Evolutionary conservation across 92 coral and sea anemone genomes (phyloP).

Genomic region (Micromussa lordhowensis): DNA sequence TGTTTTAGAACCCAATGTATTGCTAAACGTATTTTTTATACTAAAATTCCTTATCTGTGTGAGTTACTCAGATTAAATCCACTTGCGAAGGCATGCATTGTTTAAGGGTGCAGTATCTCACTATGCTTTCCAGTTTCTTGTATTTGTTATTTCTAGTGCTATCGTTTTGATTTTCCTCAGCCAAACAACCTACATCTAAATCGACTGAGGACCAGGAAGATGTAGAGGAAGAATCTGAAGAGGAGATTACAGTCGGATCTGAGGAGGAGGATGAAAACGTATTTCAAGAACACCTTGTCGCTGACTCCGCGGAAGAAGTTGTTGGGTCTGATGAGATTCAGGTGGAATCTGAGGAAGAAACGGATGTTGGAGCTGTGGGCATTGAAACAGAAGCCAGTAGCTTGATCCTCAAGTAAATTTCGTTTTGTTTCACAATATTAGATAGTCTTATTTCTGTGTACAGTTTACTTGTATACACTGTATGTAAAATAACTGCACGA

Average conservation of each 20-base stretch:
- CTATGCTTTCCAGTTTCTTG: not conserved
- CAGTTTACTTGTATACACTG: not conserved
- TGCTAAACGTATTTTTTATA: not conserved
- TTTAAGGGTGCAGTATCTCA: not conserved
- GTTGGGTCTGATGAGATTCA: not conserved
- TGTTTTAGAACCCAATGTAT: not conserved
- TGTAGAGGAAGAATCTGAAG: not conserved
- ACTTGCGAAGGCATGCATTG: not conserved
- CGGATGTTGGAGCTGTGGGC: not conserved
- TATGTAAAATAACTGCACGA: not conserved
- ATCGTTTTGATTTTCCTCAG: not conserved
- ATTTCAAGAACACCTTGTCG: not conserved
- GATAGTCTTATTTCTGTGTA: not conserved
- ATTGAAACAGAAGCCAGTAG: not conserved
- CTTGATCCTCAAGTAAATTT: not conserved
- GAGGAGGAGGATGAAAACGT: constrained; percentile 15
- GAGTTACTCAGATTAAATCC: not conserved
- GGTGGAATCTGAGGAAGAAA: not conserved
- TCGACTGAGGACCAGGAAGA: not conserved
- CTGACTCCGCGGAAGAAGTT: constrained; percentile 5
- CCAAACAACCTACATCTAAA: not conserved
- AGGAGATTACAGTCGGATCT: not conserved
- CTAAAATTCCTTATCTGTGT: not conserved
- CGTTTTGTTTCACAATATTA: not conserved
- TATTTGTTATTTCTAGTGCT: not conserved